Conservation (phyloP, 2,797 vertebrate genomes). For the Meriones psammophilus region DNA sequence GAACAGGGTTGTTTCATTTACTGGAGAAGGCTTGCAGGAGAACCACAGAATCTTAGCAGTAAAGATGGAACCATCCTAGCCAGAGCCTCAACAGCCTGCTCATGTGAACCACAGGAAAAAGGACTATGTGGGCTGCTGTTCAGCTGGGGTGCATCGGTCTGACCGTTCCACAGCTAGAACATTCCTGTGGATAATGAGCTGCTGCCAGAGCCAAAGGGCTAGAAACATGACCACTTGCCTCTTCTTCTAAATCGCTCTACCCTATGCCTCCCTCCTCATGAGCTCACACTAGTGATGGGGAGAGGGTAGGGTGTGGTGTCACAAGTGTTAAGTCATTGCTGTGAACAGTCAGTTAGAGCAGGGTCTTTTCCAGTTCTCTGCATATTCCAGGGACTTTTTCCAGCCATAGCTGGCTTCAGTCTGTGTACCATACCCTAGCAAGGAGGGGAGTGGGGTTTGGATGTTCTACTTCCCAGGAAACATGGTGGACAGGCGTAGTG, state of each 20-base stretch:
- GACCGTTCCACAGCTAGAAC: not conserved
- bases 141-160: not conserved
- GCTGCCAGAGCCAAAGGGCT: not conserved
- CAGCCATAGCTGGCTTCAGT: not conserved
- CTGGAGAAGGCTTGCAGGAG: conserved; percentile 21
- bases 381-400: not conserved
- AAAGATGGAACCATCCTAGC: not conserved
- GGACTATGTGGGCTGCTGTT: not conserved
- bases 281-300: not conserved
- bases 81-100: not conserved
- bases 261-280: not conserved
- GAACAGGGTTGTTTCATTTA: not conserved
- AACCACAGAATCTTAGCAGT: not conserved
- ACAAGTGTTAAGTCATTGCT: not conserved
- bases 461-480: not conserved
- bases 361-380: not conserved
- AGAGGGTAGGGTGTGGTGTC: too few relatives aligned
- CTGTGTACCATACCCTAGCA: too few relatives aligned
- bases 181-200: not conserved
- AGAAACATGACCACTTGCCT: not conserved
- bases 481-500: not conserved
- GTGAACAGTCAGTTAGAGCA: not conserved
- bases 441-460: not conserved
- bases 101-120: not conserved
- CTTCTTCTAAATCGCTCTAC: not conserved